Evolutionary conservation across 2,113 vertebrate species (phyloP).

Genomic region (Mustela lutreola): DNA sequence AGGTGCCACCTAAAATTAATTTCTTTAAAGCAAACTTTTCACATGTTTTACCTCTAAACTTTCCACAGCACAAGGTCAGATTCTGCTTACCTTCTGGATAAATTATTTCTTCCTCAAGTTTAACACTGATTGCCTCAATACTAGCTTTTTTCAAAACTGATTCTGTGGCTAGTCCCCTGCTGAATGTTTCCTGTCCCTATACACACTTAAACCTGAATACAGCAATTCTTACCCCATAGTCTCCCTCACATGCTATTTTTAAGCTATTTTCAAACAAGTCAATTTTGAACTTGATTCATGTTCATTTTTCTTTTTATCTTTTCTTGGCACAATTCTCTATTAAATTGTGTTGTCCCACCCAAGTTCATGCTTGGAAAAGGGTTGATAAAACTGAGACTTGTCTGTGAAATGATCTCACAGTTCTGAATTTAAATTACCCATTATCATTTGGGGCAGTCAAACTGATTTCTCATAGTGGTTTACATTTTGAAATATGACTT

Average conservation of each 20-base stretch:
- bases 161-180: not conserved
- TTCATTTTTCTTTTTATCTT: constrained; percentile 37
- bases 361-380: not conserved
- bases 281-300: constrained; percentile 18
- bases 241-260: not conserved
- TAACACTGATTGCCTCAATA: not conserved
- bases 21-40: constrained; percentile 32
- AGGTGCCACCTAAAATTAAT: not conserved
- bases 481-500: constrained; percentile 46
- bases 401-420: constrained; percentile 7
- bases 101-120: constrained; percentile 12
- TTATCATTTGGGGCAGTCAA: not conserved
- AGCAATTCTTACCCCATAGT: not conserved
- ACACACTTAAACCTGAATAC: not conserved
- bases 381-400: constrained; percentile 39
- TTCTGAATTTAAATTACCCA: constrained; percentile 36
- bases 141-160: constrained; percentile 10
- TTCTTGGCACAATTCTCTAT: constrained; percentile 37
- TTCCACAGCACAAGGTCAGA: constrained; percentile 7
- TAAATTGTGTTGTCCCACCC: not conserved
- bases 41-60: not conserved
- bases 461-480: constrained; percentile 15
- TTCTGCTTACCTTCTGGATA: constrained; percentile 35
- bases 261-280: not conserved
- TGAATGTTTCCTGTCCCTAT: not conserved